These are phyloP conservation scores for Panurus biarmicus DNA, from an alignment of 2,113 vertebrate genomes.

Conservation along the genomic window DNA sequence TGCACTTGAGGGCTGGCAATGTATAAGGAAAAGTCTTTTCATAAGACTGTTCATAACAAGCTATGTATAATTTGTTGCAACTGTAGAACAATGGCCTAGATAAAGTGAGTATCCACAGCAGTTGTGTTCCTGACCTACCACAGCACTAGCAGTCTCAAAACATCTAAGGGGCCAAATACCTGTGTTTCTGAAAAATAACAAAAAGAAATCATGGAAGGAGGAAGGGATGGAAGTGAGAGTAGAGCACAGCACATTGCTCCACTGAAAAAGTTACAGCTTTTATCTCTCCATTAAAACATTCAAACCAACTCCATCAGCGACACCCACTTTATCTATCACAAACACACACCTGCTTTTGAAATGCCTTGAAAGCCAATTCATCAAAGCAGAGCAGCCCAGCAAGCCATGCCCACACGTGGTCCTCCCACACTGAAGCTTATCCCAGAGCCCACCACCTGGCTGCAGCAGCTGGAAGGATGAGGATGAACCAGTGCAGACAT, in stretches of 20 bases:
- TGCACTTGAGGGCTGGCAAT: not conserved
- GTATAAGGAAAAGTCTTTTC: not conserved
- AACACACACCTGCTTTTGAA: not conserved
- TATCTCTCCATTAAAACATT: not conserved
- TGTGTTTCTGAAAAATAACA: not conserved
- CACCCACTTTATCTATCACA: not conserved
- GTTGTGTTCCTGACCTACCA: not conserved
- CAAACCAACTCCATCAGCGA: not conserved
- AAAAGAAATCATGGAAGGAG: not conserved
- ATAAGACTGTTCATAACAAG: not conserved
- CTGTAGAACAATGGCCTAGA: not conserved
- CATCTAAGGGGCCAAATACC: not conserved
- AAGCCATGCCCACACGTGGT: rapidly evolving
- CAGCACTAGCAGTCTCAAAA: not conserved
- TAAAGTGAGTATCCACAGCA: not conserved
- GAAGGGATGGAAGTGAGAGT: not conserved
- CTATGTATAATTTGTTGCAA: not conserved
- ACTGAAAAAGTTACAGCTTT: not conserved
- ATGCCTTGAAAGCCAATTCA: not conserved
- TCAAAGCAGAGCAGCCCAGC: not conserved
- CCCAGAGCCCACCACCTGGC: rapidly evolving
- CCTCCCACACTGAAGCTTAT: rapidly evolving
- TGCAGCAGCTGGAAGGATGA: rapidly evolving
- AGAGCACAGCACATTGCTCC: rapidly evolving
- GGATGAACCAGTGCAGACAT: rapidly evolving